Conservation (phyloP, 2,797 vertebrate species). For the Denticeps clupeoides region DNA sequence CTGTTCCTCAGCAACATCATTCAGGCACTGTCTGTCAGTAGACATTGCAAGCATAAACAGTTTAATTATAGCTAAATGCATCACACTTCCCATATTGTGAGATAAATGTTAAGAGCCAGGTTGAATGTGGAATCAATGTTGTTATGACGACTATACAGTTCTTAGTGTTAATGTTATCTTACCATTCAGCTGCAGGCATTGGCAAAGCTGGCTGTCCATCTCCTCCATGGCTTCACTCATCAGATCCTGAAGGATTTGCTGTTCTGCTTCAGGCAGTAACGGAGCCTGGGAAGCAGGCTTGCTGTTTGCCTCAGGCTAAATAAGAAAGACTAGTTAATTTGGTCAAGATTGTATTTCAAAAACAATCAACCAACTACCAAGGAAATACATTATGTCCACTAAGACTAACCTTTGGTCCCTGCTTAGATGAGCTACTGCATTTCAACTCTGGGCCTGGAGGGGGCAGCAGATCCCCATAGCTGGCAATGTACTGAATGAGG, state of each 20-base stretch:
- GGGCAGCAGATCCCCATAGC: conserved; percentile 81
- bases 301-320: background rate
- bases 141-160: no score
- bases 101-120: no score
- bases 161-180: conserved; percentile 13
- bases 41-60: no score
- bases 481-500: conserved; percentile 94
- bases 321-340: no score
- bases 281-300: conserved; percentile 55
- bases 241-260: conserved; percentile 86
- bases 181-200: conserved; percentile 69
- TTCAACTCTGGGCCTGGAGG: conserved; percentile 61
- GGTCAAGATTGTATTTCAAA: no score
- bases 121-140: no score
- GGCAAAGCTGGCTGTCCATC: conserved; percentile 57
- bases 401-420: conserved; percentile 68
- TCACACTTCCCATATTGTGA: no score
- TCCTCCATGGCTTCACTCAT: conserved; percentile 99
- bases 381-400: no score
- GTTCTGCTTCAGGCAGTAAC: conserved; percentile 81
- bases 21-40: no score
- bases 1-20: no score
- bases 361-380: no score
- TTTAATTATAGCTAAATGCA: no score
- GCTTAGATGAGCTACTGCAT: conserved; percentile 49